Evolutionary conservation across 2,113 vertebrate species (phyloP), one percentile per base, ranked within the genome.

Genomic region (Osmerus eperlanus): DNA sequence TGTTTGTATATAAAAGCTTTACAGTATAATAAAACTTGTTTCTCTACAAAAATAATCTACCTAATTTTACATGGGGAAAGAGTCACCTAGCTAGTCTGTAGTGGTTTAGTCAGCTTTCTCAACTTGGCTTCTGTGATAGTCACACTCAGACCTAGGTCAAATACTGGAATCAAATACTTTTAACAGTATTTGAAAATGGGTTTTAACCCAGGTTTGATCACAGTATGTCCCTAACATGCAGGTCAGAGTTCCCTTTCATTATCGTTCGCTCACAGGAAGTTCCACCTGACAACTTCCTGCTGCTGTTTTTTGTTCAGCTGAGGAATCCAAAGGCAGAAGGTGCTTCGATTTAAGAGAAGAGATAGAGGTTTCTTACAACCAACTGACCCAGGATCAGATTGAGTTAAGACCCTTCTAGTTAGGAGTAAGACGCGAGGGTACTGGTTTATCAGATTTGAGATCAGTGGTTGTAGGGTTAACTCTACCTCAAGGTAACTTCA

Each of bases 41-140:
- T 89, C 79, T 87, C 89, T 92, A 92, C 80, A 92, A 92, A 92
- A 92, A 92, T 92, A 90, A 90, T 85, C 86, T 89, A 72, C 77
- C 86, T 89, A 87, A 85, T 74, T 84, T 73, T 89, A 81, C 62
- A 32, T 65, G 80, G 47, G 74, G 58, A 68, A 60, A 28, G 70
- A 64, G 51, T 69, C 32, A 36, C 32, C 41, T 47, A 47, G 5
- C 9, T 47, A 11, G 41, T 47, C 9, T 47, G 41, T 47, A 47
- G 41, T 47, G 41, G 41, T 47, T 47, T 47, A 9, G 41, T 47
- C 9, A 8, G 41, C 41, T 5, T 12, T 47, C 41, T 47, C 41
- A 11, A 47, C 41, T 47, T 47, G 41, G 41, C 9, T 12, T 47
- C 41, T 47, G 41, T 47, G 41, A 47, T 11, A 47, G 41, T 47